A percentile compares a stretch with the other conserved stretches of the same genome.
Evolutionary conservation across 2,113 vertebrate species (phyloP).

Genomic region (Atlantisia rogersi): DNA sequence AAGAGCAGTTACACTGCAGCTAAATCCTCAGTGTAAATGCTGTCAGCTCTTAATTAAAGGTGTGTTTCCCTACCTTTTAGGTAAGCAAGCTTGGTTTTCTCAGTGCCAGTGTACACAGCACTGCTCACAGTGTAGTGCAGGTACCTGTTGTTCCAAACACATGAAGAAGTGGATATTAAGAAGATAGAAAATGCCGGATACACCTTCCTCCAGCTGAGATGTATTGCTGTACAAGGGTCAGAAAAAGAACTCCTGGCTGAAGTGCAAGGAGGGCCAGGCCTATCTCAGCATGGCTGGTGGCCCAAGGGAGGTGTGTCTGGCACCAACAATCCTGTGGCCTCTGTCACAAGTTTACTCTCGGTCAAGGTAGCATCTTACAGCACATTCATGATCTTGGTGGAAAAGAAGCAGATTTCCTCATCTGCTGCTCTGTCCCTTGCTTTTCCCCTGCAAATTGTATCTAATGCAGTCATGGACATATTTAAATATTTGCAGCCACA

Average conservation of each 20-base stretch:
- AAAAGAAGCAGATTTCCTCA: neutral
- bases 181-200: neutral
- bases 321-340: neutral
- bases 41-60: slow-evolving; percentile 46
- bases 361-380: neutral
- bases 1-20: slow-evolving; percentile 6
- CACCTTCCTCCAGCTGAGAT: neutral
- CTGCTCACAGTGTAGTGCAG: neutral
- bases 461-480: neutral
- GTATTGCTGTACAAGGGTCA: neutral
- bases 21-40: slow-evolving; percentile 20
- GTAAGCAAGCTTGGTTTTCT: neutral
- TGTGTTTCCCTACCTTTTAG: neutral
- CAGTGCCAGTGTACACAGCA: neutral
- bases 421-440: neutral
- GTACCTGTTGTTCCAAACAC: neutral
- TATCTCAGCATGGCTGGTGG: fast-evolving
- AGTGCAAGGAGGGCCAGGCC: neutral
- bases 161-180: neutral
- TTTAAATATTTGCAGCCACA: neutral
- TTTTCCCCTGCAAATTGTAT: neutral
- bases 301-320: neutral
- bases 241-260: neutral
- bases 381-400: neutral
- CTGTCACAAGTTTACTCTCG: neutral